Conservation (phyloP, 1,140 invertebrate species). For the Conus ventricosus region DNA sequence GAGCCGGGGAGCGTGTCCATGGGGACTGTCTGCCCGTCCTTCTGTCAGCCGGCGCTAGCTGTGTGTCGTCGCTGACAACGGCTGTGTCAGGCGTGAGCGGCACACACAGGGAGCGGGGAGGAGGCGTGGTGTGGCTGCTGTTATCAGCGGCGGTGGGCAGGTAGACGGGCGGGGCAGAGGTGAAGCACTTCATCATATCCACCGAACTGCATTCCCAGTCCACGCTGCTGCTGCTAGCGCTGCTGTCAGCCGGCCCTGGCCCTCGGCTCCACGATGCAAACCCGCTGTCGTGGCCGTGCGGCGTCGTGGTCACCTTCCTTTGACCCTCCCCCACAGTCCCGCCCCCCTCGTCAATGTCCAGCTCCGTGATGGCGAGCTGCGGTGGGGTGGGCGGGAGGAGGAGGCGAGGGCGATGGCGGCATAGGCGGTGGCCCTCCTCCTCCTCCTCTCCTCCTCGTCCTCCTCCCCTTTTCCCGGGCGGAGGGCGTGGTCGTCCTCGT, state of each 20-base stretch:
- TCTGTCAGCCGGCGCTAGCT: background rate
- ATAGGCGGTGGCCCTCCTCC: background rate
- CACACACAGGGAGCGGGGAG: background rate
- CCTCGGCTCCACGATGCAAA: background rate
- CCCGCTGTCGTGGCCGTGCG: background rate
- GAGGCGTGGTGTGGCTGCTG: background rate
- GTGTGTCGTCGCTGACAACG: background rate
- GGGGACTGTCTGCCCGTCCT: background rate
- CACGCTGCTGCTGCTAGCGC: conserved; percentile 23
- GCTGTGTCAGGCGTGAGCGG: background rate
- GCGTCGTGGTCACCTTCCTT: background rate
- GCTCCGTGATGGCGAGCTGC: conserved; percentile 13
- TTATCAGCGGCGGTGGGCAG: background rate
- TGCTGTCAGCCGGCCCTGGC: background rate
- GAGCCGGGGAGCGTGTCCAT: background rate
- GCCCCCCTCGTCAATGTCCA: conserved; percentile 13
- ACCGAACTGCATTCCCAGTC: conserved; percentile 5
- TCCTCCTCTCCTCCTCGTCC: background rate
- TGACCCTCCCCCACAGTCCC: too few species aligned
- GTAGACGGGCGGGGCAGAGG: background rate
- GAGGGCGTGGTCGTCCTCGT: conserved; percentile 8
- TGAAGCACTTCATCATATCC: conserved; percentile 13
- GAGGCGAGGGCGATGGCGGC: background rate
- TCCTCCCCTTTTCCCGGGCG: background rate
- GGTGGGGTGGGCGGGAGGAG: background rate